Percentiles rank a stretch among this genome's conserved stretches.
Conservation (phyloP, 2,797 vertebrate species). For the Acanthis flammea region DNA sequence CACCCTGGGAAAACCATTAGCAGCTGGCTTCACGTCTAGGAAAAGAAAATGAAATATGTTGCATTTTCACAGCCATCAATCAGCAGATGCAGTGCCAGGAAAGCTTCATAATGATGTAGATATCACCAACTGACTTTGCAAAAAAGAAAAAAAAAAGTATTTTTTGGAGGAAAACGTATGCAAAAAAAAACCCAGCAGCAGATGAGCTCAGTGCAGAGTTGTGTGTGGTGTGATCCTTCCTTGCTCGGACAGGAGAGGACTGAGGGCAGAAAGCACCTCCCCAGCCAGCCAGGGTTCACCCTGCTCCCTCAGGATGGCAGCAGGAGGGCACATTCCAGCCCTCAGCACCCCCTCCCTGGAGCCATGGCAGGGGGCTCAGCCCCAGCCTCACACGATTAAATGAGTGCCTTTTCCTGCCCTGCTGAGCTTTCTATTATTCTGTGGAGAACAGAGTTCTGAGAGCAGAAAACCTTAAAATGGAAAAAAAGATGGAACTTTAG, state of each 20-base stretch:
- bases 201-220: not conserved
- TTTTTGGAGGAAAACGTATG: not conserved
- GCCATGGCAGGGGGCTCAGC: accelerated
- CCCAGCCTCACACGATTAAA: accelerated
- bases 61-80: constrained; percentile 58
- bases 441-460: not conserved
- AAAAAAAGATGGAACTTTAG: not conserved
- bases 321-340: not conserved
- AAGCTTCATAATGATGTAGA: constrained; percentile 37
- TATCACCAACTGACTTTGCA: not conserved
- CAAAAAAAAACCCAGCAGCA: not conserved
- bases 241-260: accelerated
- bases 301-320: accelerated
- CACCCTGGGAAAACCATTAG: constrained; percentile 43
- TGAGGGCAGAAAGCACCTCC: not conserved
- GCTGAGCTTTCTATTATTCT: not conserved
- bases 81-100: constrained; percentile 18
- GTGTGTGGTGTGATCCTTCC: not conserved
- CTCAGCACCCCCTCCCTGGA: not conserved
- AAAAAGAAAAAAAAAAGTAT: not conserved
- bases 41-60: constrained; percentile 55
- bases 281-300: not conserved
- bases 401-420: not conserved
- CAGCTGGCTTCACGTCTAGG: constrained; percentile 31
- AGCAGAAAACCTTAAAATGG: not conserved